These are phyloP conservation scores for Leuctra nigra DNA, from an alignment of 2,888 invertebrate genomes.

Conservation along the genomic window DNA sequence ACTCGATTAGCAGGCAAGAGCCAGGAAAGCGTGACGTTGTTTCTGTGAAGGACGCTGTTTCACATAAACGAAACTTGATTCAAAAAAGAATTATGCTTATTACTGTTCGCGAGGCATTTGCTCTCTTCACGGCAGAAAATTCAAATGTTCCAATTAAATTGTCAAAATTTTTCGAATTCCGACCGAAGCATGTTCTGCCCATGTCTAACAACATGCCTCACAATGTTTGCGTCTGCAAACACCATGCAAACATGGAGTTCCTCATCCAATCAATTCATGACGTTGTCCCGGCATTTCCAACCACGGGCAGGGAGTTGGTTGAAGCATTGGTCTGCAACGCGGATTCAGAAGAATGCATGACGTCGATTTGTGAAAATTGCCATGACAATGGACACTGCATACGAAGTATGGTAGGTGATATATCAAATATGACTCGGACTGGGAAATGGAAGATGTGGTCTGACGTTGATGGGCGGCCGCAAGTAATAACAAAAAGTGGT, in stretches of 20 bases:
- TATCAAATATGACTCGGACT: too few species aligned
- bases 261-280: conserved; percentile 13
- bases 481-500: not conserved
- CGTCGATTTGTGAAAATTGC: not conserved
- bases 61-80: not conserved
- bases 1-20: conserved; percentile 9
- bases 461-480: not conserved
- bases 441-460: conserved; percentile 3
- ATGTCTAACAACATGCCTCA: conserved; percentile 9
- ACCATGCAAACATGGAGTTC: conserved; percentile 19
- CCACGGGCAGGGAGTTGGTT: not conserved
- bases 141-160: conserved; percentile 2
- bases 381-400: not conserved
- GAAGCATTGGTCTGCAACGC: not conserved
- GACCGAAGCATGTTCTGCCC: conserved; percentile 15
- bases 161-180: conserved; percentile 17
- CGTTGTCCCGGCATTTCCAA: not conserved
- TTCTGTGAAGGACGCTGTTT: conserved; percentile 9
- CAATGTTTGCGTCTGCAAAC: conserved; percentile 2
- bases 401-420: too few species aligned
- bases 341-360: conserved; percentile 5
- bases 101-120: conserved; percentile 9
- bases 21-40: conserved; percentile 14
- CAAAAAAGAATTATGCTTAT: conserved; percentile 14
- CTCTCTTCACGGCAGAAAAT: conserved; percentile 12